Evolutionary conservation across 2,797 vertebrate genomes (phyloP).

Genomic region (Chiloscyllium punctatum): DNA sequence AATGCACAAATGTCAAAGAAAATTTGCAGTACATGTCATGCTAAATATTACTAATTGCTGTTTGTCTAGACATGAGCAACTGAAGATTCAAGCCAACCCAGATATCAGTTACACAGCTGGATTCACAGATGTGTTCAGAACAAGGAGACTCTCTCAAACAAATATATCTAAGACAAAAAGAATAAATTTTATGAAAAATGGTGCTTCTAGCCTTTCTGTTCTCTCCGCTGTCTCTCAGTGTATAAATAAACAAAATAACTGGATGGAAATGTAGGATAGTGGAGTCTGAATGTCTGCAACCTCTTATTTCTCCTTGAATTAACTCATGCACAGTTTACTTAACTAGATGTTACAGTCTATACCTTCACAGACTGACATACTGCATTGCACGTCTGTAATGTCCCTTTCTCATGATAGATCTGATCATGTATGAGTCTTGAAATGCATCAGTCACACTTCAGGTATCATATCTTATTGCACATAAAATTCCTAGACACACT

Average conservation of each 20-base stretch:
- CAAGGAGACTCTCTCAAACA: neutral
- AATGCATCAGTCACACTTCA: neutral
- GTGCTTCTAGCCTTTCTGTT: neutral
- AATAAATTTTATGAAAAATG: neutral
- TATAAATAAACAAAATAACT: neutral
- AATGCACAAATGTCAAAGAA: neutral
- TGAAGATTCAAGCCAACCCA: neutral
- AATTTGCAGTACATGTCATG: neutral
- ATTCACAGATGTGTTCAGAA: neutral
- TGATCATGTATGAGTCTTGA: neutral
- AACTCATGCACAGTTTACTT: neutral
- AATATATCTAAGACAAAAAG: neutral
- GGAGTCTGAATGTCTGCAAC: neutral
- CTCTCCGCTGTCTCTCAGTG: neutral
- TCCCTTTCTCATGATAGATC: neutral
- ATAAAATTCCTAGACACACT: neutral
- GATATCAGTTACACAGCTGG: neutral
- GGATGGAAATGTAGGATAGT: neutral
- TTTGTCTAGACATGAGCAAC: neutral
- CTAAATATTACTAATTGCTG: neutral
- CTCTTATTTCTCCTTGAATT: neutral
- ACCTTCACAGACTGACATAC: neutral
- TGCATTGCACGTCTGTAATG: neutral
- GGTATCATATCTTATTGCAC: neutral
- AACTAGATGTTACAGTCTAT: neutral